Evolutionary conservation across 2,113 vertebrate species (phyloP).

Genomic region (Macheiramphus alcinus): DNA sequence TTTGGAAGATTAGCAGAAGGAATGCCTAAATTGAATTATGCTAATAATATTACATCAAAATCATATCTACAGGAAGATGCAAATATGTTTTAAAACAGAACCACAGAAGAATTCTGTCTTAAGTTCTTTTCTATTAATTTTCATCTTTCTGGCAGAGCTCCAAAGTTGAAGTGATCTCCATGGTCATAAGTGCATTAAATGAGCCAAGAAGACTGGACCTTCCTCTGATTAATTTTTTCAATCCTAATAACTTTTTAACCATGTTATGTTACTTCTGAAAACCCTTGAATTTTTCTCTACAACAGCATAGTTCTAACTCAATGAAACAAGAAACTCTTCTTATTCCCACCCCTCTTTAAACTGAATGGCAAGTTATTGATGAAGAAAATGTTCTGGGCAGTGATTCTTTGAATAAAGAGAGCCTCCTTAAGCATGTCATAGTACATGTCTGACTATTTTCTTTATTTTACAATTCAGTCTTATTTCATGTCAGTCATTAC

Average conservation of each 20-base stretch:
- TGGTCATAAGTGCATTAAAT: neutral
- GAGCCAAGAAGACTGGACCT: neutral
- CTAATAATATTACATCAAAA: neutral
- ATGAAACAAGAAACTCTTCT: neutral
- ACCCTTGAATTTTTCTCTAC: neutral
- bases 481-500: neutral
- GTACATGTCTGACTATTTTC: neutral
- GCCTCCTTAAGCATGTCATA: rapidly evolving
- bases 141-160: neutral
- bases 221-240: neutral
- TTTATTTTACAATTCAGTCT: neutral
- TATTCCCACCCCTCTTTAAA: neutral
- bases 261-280: neutral
- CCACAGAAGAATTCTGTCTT: too few species aligned
- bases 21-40: neutral
- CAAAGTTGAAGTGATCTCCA: neutral
- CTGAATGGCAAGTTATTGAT: neutral
- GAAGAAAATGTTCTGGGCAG: neutral
- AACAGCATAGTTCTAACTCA: neutral
- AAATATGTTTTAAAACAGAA: neutral
- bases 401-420: neutral
- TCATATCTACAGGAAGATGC: neutral
- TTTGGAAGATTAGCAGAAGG: neutral
- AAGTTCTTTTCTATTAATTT: neutral
- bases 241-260: neutral